phyloP scores from a whole-genome alignment of 2,888 invertebrate genomes.

The Drosophila maculinotata region DNA sequence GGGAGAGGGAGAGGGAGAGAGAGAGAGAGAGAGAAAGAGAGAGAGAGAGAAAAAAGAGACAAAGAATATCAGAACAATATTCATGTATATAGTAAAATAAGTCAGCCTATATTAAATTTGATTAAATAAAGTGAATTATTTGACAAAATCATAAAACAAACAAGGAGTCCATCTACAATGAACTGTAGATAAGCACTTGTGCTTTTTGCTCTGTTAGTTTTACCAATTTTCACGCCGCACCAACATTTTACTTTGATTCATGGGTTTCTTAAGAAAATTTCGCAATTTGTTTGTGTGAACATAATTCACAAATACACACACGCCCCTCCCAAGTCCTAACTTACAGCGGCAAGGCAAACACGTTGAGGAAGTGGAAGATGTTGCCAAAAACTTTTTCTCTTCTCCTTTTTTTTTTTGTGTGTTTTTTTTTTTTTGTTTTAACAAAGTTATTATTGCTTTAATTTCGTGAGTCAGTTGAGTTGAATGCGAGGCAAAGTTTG shows the following conservation, averaged over 20 bases:
- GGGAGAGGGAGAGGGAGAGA: too few species aligned
- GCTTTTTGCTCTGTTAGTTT: constrained; percentile 18
- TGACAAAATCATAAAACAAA: too few species aligned
- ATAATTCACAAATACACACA: constrained; percentile 11
- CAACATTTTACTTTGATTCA: constrained; percentile 11
- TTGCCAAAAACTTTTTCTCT: constrained; percentile 21
- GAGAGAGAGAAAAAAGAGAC: too few species aligned
- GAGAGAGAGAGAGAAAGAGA: too few species aligned
- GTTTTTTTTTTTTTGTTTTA: constrained; percentile 39
- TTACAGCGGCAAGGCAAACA: constrained; percentile 23
- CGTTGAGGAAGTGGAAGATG: constrained; percentile 21
- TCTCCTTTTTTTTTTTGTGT: not conserved
- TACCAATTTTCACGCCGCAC: not conserved
- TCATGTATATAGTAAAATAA: too few species aligned
- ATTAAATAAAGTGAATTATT: too few species aligned
- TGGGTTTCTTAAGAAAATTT: constrained; percentile 8
- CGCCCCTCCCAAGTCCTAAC: constrained; percentile 2
- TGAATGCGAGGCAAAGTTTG: constrained; percentile 57
- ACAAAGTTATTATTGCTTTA: constrained; percentile 80
- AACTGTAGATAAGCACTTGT: not conserved
- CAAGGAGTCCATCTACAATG: not conserved
- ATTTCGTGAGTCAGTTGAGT: constrained; percentile 75
- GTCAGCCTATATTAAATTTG: too few species aligned
- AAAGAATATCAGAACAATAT: too few species aligned
- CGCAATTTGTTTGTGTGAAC: constrained; percentile 18